A percentile compares a stretch with the other conserved stretches of the same genome.
Conservation (phyloP, 1,140 invertebrate species). For the Triops cancriformis region DNA sequence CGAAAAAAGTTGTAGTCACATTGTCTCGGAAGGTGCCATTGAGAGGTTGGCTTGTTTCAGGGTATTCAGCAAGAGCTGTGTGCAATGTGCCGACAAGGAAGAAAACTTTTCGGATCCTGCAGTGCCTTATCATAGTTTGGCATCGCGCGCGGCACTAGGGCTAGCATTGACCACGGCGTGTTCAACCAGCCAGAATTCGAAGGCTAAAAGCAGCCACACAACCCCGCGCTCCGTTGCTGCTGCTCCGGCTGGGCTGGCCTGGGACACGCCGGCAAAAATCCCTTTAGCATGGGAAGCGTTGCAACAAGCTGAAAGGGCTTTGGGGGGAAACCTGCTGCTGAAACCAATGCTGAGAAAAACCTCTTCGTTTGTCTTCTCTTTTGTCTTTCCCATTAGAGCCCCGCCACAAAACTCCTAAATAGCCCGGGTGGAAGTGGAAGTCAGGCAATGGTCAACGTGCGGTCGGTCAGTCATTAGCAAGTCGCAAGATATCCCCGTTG, state of each 20-base stretch:
- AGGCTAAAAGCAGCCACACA: background rate
- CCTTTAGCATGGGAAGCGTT: too few relatives aligned
- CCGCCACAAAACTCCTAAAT: background rate
- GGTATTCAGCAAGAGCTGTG: background rate
- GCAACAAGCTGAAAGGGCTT: too few relatives aligned
- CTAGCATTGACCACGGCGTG: slow-evolving; percentile 5
- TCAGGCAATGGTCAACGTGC: background rate
- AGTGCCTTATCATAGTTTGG: background rate
- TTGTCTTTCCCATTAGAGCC: slow-evolving; percentile 9
- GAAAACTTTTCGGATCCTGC: slow-evolving; percentile 3
- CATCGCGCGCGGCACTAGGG: slow-evolving; percentile 2
- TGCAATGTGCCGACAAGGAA: background rate
- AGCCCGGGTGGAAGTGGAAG: background rate
- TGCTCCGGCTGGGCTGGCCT: background rate
- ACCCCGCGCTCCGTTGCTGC: background rate
- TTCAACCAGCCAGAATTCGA: slow-evolving; percentile 1
- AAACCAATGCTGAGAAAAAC: background rate
- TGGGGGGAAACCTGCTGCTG: too few relatives aligned
- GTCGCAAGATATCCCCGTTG: background rate
- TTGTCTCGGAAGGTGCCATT: slow-evolving; percentile 5
- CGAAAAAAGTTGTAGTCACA: background rate
- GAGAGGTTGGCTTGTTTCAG: background rate
- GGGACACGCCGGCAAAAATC: background rate
- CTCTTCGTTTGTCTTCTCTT: slow-evolving; percentile 5
- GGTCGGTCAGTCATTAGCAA: slow-evolving; percentile 4